Conservation (phyloP, 2,113 vertebrate genomes). For the Notarius quadriscutis region DNA sequence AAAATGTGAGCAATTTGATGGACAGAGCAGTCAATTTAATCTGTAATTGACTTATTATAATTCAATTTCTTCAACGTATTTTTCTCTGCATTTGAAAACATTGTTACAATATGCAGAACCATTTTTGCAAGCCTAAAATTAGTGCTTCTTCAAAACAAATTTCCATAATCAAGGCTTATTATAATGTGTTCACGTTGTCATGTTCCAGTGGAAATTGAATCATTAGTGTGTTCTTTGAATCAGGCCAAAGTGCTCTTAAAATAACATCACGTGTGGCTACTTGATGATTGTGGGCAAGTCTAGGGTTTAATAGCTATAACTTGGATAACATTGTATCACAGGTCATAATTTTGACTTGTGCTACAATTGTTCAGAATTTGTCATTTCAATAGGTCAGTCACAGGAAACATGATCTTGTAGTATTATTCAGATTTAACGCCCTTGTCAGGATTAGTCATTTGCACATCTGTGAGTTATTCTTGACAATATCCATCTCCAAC, state of each 20-base stretch:
- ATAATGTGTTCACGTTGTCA: conserved; percentile 23
- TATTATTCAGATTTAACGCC: background rate
- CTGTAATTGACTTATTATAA: conserved; percentile 73
- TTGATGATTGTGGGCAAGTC: background rate
- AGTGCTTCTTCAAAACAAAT: conserved; percentile 41
- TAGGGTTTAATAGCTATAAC: background rate
- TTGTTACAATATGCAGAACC: conserved; percentile 50
- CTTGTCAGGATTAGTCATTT: background rate
- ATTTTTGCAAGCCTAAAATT: conserved; percentile 42
- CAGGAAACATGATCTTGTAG: background rate
- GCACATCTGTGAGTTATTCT: background rate
- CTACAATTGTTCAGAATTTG: background rate
- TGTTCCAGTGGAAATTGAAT: conserved; percentile 38
- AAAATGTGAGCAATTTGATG: conserved; percentile 73
- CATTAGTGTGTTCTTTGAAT: conserved; percentile 29
- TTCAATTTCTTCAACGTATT: conserved; percentile 68
- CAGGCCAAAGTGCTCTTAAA: conserved; percentile 25
- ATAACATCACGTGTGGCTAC: conserved; percentile 23
- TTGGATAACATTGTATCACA: background rate
- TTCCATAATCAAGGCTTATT: conserved; percentile 32
- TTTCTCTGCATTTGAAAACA: conserved; percentile 70
- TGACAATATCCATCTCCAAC: background rate
- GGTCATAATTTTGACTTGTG: background rate
- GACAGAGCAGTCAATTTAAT: conserved; percentile 73
- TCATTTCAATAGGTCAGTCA: background rate